Percentiles rank a stretch among this genome's conserved stretches.
Conservation (phyloP, 2,797 vertebrate genomes). For the Chaenodraco wilsoni region DNA sequence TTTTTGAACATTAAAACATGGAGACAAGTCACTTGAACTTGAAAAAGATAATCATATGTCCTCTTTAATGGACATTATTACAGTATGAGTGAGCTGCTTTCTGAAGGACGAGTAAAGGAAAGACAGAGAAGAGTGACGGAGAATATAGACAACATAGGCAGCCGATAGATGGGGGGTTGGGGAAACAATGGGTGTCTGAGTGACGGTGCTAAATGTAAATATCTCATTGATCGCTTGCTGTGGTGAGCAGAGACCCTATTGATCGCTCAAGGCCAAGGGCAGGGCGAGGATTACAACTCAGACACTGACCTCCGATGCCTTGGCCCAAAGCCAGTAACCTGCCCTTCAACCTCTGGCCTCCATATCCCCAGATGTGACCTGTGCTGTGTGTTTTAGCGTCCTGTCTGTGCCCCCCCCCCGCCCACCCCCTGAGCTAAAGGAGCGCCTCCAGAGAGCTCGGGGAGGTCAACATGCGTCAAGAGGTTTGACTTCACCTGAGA, state of each 20-base stretch:
- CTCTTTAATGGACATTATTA: too few relatives aligned
- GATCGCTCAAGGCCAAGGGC: slow-evolving; percentile 90
- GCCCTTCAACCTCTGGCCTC: slow-evolving; percentile 80
- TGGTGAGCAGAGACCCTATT: slow-evolving; percentile 83
- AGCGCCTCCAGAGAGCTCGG: slow-evolving; percentile 36
- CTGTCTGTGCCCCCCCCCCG: slow-evolving; percentile 30
- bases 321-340: slow-evolving; percentile 85
- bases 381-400: slow-evolving; percentile 42
- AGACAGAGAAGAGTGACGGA: neutral
- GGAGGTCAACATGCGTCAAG: slow-evolving; percentile 90
- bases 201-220: slow-evolving; percentile 68
- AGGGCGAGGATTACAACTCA: slow-evolving; percentile 84
- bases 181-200: slow-evolving; percentile 5
- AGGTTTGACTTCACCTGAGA: slow-evolving; percentile 86
- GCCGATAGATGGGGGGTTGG: neutral
- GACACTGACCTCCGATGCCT: slow-evolving; percentile 86
- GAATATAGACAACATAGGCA: neutral
- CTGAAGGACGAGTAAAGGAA: neutral
- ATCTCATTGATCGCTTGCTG: slow-evolving; percentile 69
- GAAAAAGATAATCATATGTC: too few relatives aligned
- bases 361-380: slow-evolving; percentile 60
- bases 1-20: too few relatives aligned
- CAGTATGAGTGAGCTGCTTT: neutral
- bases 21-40: too few relatives aligned
- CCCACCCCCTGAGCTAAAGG: slow-evolving; percentile 22